phyloP scores from a whole-genome alignment of 1,140 invertebrate species.

The Notospermus geniculatus region DNA sequence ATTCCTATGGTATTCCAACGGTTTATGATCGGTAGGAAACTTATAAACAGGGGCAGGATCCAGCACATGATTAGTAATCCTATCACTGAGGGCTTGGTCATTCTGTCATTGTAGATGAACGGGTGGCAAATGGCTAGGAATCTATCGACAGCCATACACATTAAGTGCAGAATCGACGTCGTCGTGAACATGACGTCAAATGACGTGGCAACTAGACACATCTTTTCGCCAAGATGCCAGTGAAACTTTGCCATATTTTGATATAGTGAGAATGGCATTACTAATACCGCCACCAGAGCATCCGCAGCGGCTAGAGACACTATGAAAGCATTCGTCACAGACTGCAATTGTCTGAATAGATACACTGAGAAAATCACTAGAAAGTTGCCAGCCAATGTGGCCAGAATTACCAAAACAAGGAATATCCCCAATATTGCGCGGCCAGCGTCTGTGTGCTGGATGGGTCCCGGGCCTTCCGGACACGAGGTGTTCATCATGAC shows the following conservation, averaged over 20 bases:
- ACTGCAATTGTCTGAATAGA: slow-evolving; percentile 62
- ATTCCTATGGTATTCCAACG: slow-evolving; percentile 69
- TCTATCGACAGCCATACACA: slow-evolving; percentile 94
- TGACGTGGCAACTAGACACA: slow-evolving; percentile 97
- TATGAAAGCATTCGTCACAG: slow-evolving; percentile 92
- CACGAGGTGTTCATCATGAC: not conserved
- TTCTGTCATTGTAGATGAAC: slow-evolving; percentile 92
- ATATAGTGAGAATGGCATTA: slow-evolving; percentile 69
- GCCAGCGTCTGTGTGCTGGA: slow-evolving; percentile 15
- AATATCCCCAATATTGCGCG: slow-evolving; percentile 26
- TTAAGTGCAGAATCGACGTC: slow-evolving; percentile 95
- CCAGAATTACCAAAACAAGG: slow-evolving; percentile 35
- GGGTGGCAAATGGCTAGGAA: slow-evolving; percentile 99
- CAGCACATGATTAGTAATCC: slow-evolving; percentile 93
- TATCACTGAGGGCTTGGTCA: slow-evolving; percentile 73
- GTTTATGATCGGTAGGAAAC: slow-evolving; percentile 92
- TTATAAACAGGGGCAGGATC: slow-evolving; percentile 90
- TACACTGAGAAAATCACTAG: slow-evolving; percentile 90
- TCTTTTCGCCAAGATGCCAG: slow-evolving; percentile 93
- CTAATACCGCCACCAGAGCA: slow-evolving; percentile 76
- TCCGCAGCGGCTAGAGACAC: slow-evolving; percentile 93
- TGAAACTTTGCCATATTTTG: slow-evolving; percentile 64
- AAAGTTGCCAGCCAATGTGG: slow-evolving; percentile 69
- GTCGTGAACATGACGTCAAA: slow-evolving; percentile 99
- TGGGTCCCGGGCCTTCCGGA: slow-evolving; percentile 13